Conservation (phyloP, 64 coral and sea anemone genomes). For the Catalaphyllia jardinei region DNA sequence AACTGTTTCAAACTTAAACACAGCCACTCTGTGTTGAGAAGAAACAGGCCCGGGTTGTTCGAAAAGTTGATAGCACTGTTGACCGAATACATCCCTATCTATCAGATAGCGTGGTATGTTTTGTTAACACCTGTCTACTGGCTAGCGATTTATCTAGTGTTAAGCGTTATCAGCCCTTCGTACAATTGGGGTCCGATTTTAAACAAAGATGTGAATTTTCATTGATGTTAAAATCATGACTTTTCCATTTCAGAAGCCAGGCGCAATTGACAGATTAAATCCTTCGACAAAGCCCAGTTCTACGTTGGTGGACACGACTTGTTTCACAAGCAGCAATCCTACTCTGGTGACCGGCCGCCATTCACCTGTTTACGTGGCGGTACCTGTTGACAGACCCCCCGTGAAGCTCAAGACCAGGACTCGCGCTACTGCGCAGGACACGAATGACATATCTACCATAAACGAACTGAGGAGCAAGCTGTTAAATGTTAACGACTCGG, state of each 20-base stretch:
- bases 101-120: too few species aligned
- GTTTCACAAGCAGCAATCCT: background rate
- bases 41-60: too few species aligned
- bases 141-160: too few species aligned
- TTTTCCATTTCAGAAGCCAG: constrained; percentile 18
- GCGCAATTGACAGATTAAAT: constrained; percentile 11
- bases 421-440: background rate
- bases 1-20: too few species aligned
- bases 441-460: background rate
- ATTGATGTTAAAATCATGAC: too few species aligned
- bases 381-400: constrained; percentile 32
- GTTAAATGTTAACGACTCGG: background rate
- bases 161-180: too few species aligned
- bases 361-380: constrained; percentile 41
- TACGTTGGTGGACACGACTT: background rate
- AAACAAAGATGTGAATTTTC: too few species aligned
- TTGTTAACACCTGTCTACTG: too few species aligned
- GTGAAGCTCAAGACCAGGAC: constrained; percentile 4
- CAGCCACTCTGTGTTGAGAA: too few species aligned
- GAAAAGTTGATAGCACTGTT: too few species aligned
- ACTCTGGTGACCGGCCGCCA: constrained; percentile 22
- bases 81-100: too few species aligned
- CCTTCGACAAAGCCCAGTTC: background rate
- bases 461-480: constrained; percentile 42
- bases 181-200: too few species aligned